Evolutionary conservation across 2,113 vertebrate species (phyloP).

Genomic region (Bubalus kerabau): DNA sequence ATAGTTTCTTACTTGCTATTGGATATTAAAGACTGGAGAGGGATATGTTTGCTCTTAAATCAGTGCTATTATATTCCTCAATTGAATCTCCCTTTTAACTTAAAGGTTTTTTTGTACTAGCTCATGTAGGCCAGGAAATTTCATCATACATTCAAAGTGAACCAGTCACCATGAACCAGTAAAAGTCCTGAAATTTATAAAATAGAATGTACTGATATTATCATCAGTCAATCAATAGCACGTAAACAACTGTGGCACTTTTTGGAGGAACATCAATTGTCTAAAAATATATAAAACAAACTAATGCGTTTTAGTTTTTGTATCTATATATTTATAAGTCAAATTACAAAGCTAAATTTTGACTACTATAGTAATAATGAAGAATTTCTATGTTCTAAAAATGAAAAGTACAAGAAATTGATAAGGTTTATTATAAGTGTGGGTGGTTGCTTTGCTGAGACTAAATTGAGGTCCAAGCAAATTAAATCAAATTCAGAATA

Average conservation of each 20-base stretch:
- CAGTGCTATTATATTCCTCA: not conserved
- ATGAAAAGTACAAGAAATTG: not conserved
- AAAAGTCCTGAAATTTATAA: not conserved
- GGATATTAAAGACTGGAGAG: not conserved
- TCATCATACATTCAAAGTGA: not conserved
- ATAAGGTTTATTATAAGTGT: not conserved
- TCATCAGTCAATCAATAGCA: not conserved
- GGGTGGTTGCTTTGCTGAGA: not conserved
- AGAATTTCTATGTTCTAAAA: not conserved
- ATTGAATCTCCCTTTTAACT: not conserved
- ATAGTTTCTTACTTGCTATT: not conserved
- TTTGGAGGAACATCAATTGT: not conserved
- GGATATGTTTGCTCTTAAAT: not conserved
- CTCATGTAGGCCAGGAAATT: not conserved
- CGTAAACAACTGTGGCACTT: not conserved
- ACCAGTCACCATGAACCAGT: not conserved
- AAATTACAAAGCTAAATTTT: constrained; percentile 5
- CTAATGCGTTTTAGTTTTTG: not conserved
- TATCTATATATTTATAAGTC: not conserved
- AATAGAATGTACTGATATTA: not conserved
- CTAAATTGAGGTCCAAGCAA: not conserved
- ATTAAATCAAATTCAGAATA: constrained; percentile 5
- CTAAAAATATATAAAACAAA: constrained; percentile 16
- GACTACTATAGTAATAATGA: not conserved
- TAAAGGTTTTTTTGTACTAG: not conserved